Conservation (phyloP, 2,113 vertebrate genomes). For the Phoenicopterus ruber region DNA sequence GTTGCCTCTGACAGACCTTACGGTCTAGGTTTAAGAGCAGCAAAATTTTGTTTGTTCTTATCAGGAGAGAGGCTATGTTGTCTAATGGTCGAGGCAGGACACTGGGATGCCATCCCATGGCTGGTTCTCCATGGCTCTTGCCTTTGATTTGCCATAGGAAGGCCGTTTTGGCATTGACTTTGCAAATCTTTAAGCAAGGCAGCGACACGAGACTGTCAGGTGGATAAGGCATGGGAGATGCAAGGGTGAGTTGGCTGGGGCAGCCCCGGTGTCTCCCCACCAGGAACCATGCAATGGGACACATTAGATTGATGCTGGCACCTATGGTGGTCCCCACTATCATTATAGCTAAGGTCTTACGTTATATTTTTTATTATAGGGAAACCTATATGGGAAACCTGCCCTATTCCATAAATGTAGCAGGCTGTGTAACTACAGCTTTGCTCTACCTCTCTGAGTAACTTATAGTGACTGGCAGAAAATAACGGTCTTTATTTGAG, state of each 20-base stretch:
- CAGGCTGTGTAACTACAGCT: not conserved
- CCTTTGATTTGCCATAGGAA: not conserved
- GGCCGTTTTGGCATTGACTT: not conserved
- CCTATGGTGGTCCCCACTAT: not conserved
- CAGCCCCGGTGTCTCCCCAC: not conserved
- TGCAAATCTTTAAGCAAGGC: not conserved
- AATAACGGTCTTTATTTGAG: not conserved
- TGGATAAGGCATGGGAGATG: not conserved
- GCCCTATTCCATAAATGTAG: not conserved
- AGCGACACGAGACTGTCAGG: not conserved
- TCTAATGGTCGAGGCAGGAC: not conserved
- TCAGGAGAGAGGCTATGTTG: not conserved
- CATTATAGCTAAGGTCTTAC: not conserved
- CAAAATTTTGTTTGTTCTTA: not conserved
- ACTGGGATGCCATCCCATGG: not conserved
- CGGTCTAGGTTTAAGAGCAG: not conserved
- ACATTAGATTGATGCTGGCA: accelerated
- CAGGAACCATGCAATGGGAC: not conserved
- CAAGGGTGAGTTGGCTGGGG: not conserved
- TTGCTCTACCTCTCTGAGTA: not conserved
- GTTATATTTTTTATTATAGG: not conserved
- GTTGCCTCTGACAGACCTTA: not conserved
- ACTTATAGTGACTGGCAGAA: not conserved
- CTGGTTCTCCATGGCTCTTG: accelerated
- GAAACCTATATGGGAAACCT: not conserved